These are phyloP conservation scores for Frieseomelitta varia DNA, from an alignment of 1,140 invertebrate species.

Conservation along the genomic window DNA sequence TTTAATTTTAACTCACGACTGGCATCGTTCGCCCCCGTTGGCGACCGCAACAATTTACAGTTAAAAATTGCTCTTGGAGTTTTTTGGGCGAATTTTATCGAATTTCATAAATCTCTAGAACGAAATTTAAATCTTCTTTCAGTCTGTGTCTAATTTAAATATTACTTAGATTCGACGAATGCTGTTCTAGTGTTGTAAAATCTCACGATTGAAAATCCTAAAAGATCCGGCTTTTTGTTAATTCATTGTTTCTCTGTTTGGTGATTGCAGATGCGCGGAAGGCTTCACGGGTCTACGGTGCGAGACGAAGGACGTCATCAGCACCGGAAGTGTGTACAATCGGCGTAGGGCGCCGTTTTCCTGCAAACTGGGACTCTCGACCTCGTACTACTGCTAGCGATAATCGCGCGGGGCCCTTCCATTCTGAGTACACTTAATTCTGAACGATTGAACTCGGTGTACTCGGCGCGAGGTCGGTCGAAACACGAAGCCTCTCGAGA, in stretches of 20 bases:
- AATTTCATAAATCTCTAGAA: too few relatives aligned
- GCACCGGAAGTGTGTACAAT: conserved; percentile 85
- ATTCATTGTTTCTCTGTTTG: background rate
- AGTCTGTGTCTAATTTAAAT: too few relatives aligned
- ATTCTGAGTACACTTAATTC: conserved; percentile 55
- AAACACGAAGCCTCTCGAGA: conserved; percentile 34
- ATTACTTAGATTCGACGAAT: too few relatives aligned
- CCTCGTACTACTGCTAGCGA: conserved; percentile 84
- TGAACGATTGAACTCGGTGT: conserved; percentile 28
- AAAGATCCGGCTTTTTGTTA: background rate
- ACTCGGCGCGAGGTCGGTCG: conserved; percentile 16
- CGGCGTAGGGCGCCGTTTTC: conserved; percentile 83
- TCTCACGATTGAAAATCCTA: background rate
- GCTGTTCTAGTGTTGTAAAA: too few relatives aligned
- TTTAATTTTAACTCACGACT: too few relatives aligned
- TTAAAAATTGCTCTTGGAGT: too few relatives aligned
- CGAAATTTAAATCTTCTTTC: too few relatives aligned
- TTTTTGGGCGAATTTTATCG: too few relatives aligned
- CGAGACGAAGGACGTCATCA: conserved; percentile 89
- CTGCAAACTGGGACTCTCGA: conserved; percentile 84
- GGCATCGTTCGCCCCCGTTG: too few relatives aligned
- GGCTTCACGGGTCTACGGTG: conserved; percentile 92
- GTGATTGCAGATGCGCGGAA: conserved; percentile 89
- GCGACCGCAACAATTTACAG: too few relatives aligned
- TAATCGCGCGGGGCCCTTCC: conserved; percentile 79